These are phyloP conservation scores for Drosophila kokeensis DNA, from an alignment of 2,888 invertebrate species.

Conservation along the genomic window DNA sequence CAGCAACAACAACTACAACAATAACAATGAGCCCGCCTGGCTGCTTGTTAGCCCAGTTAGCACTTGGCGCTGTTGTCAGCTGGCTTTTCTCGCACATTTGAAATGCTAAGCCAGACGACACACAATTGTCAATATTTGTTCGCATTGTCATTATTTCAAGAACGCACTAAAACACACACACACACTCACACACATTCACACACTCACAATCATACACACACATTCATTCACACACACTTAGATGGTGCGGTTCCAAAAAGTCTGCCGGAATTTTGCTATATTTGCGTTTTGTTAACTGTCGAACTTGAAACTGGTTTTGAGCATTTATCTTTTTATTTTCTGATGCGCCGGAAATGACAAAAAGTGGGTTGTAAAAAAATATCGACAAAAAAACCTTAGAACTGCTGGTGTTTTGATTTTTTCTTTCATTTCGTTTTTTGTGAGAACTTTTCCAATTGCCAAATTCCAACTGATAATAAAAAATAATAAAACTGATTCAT, in stretches of 20 bases:
- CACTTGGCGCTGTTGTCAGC: slow-evolving; percentile 2
- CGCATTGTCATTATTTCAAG: slow-evolving; percentile 39
- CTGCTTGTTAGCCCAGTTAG: slow-evolving; percentile 33
- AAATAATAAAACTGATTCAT: too few relatives aligned
- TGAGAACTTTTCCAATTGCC: slow-evolving; percentile 53
- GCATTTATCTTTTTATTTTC: slow-evolving; percentile 57
- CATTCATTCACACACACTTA: too few relatives aligned
- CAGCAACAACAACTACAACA: slow-evolving; percentile 1
- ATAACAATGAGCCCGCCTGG: background rate
- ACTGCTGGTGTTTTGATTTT: slow-evolving; percentile 44
- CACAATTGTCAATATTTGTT: slow-evolving; percentile 67
- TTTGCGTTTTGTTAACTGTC: slow-evolving; percentile 8
- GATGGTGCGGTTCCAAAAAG: slow-evolving; percentile 38
- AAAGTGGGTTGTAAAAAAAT: slow-evolving; percentile 22
- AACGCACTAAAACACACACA: slow-evolving; percentile 32
- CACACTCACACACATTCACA: background rate
- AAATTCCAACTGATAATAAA: slow-evolving; percentile 51
- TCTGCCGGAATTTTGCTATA: slow-evolving; percentile 20
- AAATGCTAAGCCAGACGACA: slow-evolving; percentile 46
- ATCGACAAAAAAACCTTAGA: slow-evolving; percentile 28
- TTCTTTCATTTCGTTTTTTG: slow-evolving; percentile 31
- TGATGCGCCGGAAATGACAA: slow-evolving; percentile 46
- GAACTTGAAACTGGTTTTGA: slow-evolving; percentile 58
- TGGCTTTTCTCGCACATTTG: slow-evolving; percentile 1
- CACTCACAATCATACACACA: slow-evolving; percentile 26